phyloP scores from a whole-genome alignment of 2,113 vertebrate species.

The Myiagra hebetior region DNA sequence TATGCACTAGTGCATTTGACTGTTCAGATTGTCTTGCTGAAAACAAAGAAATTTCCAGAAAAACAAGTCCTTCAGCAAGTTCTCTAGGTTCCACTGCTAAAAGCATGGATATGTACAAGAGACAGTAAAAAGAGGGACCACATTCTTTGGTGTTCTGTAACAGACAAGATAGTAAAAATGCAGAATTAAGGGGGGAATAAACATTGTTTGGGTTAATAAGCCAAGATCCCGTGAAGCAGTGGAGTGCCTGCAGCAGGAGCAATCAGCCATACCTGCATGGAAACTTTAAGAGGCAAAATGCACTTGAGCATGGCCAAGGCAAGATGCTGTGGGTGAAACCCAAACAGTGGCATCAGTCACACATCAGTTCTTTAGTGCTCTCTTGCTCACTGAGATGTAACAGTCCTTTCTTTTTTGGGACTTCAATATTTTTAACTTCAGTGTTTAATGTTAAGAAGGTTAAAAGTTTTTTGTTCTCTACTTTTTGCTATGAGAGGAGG shows the following conservation, averaged over 20 bases:
- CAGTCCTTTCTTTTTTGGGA: background rate
- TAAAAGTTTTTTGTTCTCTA: background rate
- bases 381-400: background rate
- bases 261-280: background rate
- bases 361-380: background rate
- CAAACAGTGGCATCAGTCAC: rapidly evolving
- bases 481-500: background rate
- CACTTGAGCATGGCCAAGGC: background rate
- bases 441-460: background rate
- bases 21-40: background rate
- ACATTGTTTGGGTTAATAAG: background rate
- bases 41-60: background rate
- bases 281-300: background rate
- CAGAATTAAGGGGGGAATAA: background rate
- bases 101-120: background rate
- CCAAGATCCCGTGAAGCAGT: background rate
- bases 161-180: background rate
- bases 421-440: background rate
- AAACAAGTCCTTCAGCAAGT: background rate
- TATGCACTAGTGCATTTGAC: background rate
- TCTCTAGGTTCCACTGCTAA: background rate
- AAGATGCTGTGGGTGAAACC: background rate
- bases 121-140: background rate
- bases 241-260: background rate
- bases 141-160: background rate